Conservation (phyloP, 2,888 invertebrate species). For the Acleris literana region DNA sequence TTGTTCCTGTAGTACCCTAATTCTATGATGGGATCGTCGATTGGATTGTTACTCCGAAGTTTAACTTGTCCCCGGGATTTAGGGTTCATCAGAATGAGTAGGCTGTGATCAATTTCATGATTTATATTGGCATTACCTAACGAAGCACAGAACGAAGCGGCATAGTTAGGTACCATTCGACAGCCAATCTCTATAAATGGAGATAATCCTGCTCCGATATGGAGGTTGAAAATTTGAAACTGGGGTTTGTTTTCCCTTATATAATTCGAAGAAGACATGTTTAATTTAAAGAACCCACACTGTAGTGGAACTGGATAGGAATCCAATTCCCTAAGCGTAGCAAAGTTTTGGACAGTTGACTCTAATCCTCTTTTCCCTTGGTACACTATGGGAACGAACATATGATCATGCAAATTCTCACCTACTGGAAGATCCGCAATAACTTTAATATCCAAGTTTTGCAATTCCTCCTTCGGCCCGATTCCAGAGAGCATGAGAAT, state of each 20-base stretch:
- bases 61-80: slow-evolving; percentile 64
- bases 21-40: slow-evolving; percentile 63
- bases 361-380: slow-evolving; percentile 56
- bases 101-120: slow-evolving; percentile 55
- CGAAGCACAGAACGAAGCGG: slow-evolving; percentile 52
- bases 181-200: slow-evolving; percentile 50
- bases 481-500: slow-evolving; percentile 70
- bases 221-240: slow-evolving; percentile 64
- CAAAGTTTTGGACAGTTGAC: slow-evolving; percentile 45
- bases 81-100: slow-evolving; percentile 60
- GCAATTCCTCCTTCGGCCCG: slow-evolving; percentile 60
- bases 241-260: slow-evolving; percentile 30
- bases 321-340: slow-evolving; percentile 44
- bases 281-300: slow-evolving; percentile 38
- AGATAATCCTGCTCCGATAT: slow-evolving; percentile 53
- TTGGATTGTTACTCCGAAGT: slow-evolving; percentile 59
- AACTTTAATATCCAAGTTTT: slow-evolving; percentile 52
- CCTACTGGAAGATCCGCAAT: slow-evolving; percentile 69
- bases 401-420: slow-evolving; percentile 68
- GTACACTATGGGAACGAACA: slow-evolving; percentile 51
- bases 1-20: slow-evolving; percentile 60
- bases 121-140: slow-evolving; percentile 53
- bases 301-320: slow-evolving; percentile 39
- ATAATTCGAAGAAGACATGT: slow-evolving; percentile 28
- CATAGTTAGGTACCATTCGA: slow-evolving; percentile 48